Evolutionary conservation across 1,140 invertebrate species (phyloP).

Genomic region (Aleiodes sp.): DNA sequence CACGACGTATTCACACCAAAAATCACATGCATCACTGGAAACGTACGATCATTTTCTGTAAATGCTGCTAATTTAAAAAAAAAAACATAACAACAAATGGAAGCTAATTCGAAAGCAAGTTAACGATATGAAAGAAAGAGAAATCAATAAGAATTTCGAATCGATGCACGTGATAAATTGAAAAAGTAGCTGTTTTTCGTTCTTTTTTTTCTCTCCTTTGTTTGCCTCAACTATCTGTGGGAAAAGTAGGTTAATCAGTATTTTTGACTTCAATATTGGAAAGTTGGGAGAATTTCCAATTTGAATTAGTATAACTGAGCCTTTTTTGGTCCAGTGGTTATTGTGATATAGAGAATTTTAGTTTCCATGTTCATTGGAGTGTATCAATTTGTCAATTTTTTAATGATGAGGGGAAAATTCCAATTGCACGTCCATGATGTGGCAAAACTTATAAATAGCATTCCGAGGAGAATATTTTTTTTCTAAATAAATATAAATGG

Average conservation of each 20-base stretch:
- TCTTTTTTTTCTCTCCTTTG: neutral
- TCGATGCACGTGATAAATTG: neutral
- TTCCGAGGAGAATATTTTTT: neutral
- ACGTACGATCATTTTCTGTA: constrained; percentile 58
- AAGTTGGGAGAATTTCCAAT: neutral
- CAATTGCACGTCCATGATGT: too few relatives aligned
- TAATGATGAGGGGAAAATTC: too few relatives aligned
- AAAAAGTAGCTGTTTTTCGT: neutral
- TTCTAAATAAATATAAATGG: neutral
- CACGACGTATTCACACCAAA: constrained; percentile 67
- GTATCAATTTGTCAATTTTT: too few relatives aligned
- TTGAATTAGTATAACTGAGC: neutral
- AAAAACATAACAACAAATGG: too few relatives aligned
- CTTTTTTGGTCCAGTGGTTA: neutral
- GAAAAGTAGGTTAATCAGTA: neutral
- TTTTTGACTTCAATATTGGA: neutral
- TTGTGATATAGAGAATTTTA: too few relatives aligned
- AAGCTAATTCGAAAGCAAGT: too few relatives aligned
- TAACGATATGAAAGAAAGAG: neutral
- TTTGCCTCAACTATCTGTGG: neutral
- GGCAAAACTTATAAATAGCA: neutral
- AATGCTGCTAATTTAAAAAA: constrained; percentile 26
- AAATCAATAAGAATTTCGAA: neutral
- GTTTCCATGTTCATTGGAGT: too few relatives aligned
- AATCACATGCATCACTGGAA: constrained; percentile 67